These are phyloP conservation scores for Lucifuga dentata DNA, from an alignment of 2,113 vertebrate genomes.

Conservation along the genomic window DNA sequence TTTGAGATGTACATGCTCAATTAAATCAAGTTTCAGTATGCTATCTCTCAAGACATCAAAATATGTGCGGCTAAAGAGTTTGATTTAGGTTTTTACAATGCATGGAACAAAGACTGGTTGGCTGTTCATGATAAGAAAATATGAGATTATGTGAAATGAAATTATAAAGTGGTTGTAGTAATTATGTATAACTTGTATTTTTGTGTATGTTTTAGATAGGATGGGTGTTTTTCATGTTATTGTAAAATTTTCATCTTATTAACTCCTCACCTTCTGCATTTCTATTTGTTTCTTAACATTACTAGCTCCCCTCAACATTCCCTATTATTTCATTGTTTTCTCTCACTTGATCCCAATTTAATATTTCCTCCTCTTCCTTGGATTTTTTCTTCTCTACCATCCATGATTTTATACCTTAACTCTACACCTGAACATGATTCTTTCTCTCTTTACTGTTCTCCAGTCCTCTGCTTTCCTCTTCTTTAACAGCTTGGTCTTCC, in stretches of 20 bases:
- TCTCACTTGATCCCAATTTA: constrained; percentile 1
- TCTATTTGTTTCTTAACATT: too few relatives aligned
- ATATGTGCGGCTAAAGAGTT: constrained; percentile 23
- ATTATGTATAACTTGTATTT: constrained; percentile 66
- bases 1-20: constrained; percentile 29
- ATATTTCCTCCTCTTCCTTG: not conserved
- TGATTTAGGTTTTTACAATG: constrained; percentile 35
- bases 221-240: constrained; percentile 55
- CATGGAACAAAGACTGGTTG: constrained; percentile 32
- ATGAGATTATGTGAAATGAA: constrained; percentile 57
- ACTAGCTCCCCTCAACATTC: constrained; percentile 2
- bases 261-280: constrained; percentile 5
- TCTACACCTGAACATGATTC: too few relatives aligned
- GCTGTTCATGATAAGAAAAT: constrained; percentile 25
- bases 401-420: constrained; percentile 1
- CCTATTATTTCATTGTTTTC: constrained; percentile 15
- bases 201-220: constrained; percentile 69
- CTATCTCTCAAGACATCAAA: constrained; percentile 36
- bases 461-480: not conserved
- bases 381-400: constrained; percentile 10
- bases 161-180: constrained; percentile 64
- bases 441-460: not conserved
- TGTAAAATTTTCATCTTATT: not conserved
- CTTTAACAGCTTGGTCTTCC: not conserved
- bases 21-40: constrained; percentile 31